Conservation (phyloP, 23 tunicate species). For the Trididemnum miniatum region DNA sequence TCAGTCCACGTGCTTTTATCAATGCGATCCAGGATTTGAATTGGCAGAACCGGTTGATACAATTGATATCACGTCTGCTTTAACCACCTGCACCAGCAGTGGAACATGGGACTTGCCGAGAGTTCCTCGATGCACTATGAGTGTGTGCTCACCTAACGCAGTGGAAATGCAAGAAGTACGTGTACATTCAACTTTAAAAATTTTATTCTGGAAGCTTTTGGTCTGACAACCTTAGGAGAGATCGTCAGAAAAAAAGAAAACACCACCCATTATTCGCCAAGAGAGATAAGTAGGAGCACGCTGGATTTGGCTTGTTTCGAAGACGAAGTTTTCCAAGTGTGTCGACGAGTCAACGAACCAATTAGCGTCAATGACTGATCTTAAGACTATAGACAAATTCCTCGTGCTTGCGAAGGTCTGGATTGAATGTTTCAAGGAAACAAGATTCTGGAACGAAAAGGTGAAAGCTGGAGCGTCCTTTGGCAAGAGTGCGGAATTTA, state of each 20-base stretch:
- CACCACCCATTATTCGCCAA: too few species aligned
- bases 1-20: slow-evolving; percentile 50
- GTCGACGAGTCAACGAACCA: too few species aligned
- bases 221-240: neutral
- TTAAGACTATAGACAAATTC: too few species aligned
- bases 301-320: neutral
- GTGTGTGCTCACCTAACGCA: slow-evolving; percentile 35
- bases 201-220: neutral
- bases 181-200: neutral
- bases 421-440: too few species aligned
- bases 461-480: too few species aligned
- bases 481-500: too few species aligned
- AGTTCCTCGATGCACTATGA: slow-evolving; percentile 43
- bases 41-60: slow-evolving; percentile 40
- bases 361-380: too few species aligned
- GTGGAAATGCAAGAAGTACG: slow-evolving; percentile 40
- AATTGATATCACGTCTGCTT: slow-evolving; percentile 43
- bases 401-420: too few species aligned
- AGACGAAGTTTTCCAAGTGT: too few species aligned
- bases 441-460: too few species aligned
- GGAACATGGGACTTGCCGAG: slow-evolving; percentile 43
- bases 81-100: slow-evolving; percentile 37
- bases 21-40: slow-evolving; percentile 57
- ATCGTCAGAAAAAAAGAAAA: too few species aligned
- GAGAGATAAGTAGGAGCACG: too few species aligned